Evolutionary conservation across 2,888 invertebrate genomes (phyloP), one percentile per base, ranked within the genome.

Genomic region (Meganola albula): DNA sequence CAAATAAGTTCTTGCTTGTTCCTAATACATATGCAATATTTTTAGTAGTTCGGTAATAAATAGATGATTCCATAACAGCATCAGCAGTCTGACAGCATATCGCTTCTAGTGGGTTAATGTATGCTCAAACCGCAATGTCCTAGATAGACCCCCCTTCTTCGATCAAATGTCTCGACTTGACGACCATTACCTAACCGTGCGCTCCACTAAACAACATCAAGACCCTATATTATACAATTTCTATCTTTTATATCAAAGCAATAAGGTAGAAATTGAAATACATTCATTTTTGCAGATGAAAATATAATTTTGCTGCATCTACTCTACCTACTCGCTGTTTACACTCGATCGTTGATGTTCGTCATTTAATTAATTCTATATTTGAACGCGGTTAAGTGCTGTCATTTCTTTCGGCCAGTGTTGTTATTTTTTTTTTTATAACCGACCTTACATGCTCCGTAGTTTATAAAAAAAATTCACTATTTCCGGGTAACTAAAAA

Each of bases 81-180:
- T 52, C 40, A 54, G 56, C 46, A 43, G 46, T 39, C 53, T 56
- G 53, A 52, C 44, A 50, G 36, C 47, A 47, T 28, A 67, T 60
- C 69, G 59, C 72, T 68, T 69, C 74, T 63, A 75, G 66, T 59
- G 34, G 52, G 49, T 54, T 58, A 59, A 55, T 54, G 53, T 65
- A 56, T 58, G 34, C 42, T 45, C 48, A 46, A 32, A 49, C 47
- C 37, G 49, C 40, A 49, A 71, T 73, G 80, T 72, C 78, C 79
- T 76, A 82, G 80, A 80, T 83, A 74, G 63, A 78, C 77, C 78
- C 77, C 77, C 75, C 79, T 79, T 73, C 71, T 72, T 74, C 71
- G 72, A 74, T 74, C 74, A 69, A 70, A 71, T 66, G 72, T 70
- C 74, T 70, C 60, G 64, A 57, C 71, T 65, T 74, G 75, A 74